These are phyloP conservation scores for Xiphorhynchus erythropygius DNA, from an alignment of 2,797 vertebrate genomes.

Conservation along the genomic window DNA sequence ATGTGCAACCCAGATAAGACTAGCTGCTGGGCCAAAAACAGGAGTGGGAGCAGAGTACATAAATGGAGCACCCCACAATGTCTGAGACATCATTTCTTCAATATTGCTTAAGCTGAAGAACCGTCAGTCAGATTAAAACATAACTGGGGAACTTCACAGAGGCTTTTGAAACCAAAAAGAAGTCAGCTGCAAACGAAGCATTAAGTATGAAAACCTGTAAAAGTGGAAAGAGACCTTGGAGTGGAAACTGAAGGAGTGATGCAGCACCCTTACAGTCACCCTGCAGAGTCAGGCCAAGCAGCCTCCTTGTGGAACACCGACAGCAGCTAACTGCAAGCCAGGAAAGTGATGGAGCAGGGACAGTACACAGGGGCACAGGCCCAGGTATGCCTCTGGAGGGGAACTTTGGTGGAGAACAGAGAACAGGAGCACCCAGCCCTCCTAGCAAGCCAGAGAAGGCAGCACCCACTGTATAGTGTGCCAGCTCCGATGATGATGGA, in stretches of 20 bases:
- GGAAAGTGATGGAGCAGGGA: not conserved
- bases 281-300: not conserved
- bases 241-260: not conserved
- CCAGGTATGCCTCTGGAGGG: not conserved
- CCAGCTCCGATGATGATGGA: not conserved
- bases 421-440: not conserved
- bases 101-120: not conserved
- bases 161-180: not conserved
- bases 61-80: not conserved
- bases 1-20: not conserved
- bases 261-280: not conserved
- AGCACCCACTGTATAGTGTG: rapidly evolving
- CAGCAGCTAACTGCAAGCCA: not conserved
- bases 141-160: not conserved
- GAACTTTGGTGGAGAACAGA: rapidly evolving
- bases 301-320: rapidly evolving
- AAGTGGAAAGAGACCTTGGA: not conserved
- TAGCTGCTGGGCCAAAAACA: not conserved
- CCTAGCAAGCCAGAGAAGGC: not conserved
- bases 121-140: not conserved
- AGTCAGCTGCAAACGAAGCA: not conserved
- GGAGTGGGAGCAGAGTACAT: not conserved
- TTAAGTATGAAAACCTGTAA: not conserved
- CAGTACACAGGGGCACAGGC: not conserved
- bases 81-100: not conserved